Evolutionary conservation across 2,888 invertebrate genomes (phyloP).

Genomic region (Allophyes oxyacanthae): DNA sequence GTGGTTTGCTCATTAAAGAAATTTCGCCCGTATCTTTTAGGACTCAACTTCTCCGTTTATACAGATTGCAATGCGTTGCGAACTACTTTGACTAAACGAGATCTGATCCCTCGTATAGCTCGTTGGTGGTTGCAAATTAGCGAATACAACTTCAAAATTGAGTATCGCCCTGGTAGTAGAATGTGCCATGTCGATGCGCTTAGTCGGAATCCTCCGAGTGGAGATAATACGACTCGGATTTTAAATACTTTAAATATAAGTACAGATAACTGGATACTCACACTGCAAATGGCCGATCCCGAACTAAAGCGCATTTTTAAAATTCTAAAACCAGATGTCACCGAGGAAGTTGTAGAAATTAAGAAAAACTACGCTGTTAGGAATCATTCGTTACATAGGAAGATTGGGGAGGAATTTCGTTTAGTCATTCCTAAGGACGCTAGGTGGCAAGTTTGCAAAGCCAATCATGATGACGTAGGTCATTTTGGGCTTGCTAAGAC

Average conservation of each 20-base stretch:
- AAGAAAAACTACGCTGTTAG: conserved; percentile 6
- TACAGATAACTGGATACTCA: conserved; percentile 14
- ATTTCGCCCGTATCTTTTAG: conserved; percentile 7
- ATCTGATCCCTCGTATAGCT: conserved; percentile 7
- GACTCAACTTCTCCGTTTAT: neutral
- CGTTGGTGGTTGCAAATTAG: conserved; percentile 12
- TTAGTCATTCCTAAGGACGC: conserved; percentile 13
- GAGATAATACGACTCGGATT: too few relatives aligned
- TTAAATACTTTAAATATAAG: neutral
- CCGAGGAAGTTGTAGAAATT: neutral
- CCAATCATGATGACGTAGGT: conserved; percentile 22
- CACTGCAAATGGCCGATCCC: conserved; percentile 12
- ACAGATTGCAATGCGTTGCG: conserved; percentile 5
- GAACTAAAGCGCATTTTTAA: conserved; percentile 6
- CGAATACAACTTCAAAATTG: conserved; percentile 5
- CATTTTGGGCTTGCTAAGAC: conserved; percentile 22
- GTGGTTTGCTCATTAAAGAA: conserved; percentile 1
- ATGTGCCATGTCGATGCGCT: conserved; percentile 11
- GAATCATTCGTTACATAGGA: conserved; percentile 8
- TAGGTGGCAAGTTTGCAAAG: conserved; percentile 9
- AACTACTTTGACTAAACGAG: conserved; percentile 8
- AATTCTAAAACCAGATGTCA: conserved; percentile 3
- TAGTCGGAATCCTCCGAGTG: neutral
- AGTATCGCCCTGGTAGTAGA: conserved; percentile 2
- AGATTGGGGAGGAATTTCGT: neutral